Base-by-base conservation (phyloP, 2,888 invertebrate genomes). In the Hypercompe scribonia region DNA sequence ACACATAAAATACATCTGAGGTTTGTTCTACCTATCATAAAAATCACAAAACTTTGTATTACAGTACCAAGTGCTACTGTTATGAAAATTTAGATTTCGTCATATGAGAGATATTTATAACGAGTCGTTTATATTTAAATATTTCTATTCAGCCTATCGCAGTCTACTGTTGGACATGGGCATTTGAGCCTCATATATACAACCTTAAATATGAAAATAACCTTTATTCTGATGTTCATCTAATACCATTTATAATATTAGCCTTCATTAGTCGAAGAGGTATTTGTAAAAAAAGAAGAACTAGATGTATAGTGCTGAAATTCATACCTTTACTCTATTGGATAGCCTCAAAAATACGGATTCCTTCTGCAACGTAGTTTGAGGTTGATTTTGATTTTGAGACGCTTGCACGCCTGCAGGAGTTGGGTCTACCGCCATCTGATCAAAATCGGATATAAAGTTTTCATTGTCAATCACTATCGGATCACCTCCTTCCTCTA, bases 331-430 rank as follows among this genome's bases (percentile, higher is more conserved):
- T 74, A 99, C 99, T 88, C 99, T 97, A 92, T 99, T 99, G 75
- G 98, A 99, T 75, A 99, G 96, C 82, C 99, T 96, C 89, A 99
- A 97, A 91, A 99, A 99, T n/a, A 99, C 98, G 15, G 99, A 99
- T 92, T 99, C 99, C 86, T 99, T 99, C 88, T 98, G 98, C 75
- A 96, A 90, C 33, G 92, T 91, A 42, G 89, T 86, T 80, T 92
- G 93, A 21, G 88, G 91, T 80, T 90, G 94, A 74, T 93, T 92
- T 73, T 94, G 93, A 73, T 87, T 93, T 28, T 84, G 89, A 42
- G 88, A 76, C 3, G 88, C 79, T 3, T 83, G 89, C 24, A 87
- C 71, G 18, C 94, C 95, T 39, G 95, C 88, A 0, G 95, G 94
- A 28, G 92, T 90, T 5, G 95, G 95, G 58, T 94, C 94, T 64